Percentiles rank a stretch among this genome's conserved stretches.
These are phyloP conservation scores for Agelas oroides DNA, from an alignment of 37 sponge, comb jelly and placozoan genomes.

Conservation along the genomic window DNA sequence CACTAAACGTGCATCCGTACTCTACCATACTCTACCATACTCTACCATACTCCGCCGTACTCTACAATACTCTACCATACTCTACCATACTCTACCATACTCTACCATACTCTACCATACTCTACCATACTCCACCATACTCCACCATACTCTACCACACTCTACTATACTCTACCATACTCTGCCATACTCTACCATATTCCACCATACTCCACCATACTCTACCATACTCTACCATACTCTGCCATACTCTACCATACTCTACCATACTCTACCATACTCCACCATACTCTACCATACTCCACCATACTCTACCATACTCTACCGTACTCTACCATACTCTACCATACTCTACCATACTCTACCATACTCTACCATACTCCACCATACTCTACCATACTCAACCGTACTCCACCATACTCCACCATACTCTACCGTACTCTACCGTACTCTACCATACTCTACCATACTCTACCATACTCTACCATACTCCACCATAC, in stretches of 20 bases:
- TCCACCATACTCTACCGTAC: not conserved
- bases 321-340: not conserved
- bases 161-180: not conserved
- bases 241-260: not conserved
- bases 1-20: too few relatives aligned
- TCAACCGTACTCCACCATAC: too few relatives aligned
- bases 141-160: not conserved
- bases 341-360: not conserved
- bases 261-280: not conserved
- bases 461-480: not conserved
- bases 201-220: not conserved
- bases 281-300: not conserved
- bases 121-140: conserved; percentile 3
- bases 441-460: not conserved
- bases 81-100: too few relatives aligned
- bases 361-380: not conserved
- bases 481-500: not conserved
- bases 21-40: too few relatives aligned
- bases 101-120: not conserved
- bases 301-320: not conserved
- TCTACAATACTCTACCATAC: too few relatives aligned
- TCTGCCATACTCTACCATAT: not conserved
- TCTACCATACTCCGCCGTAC: too few relatives aligned
- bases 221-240: not conserved
- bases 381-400: not conserved